phyloP scores from a whole-genome alignment of 2,113 vertebrate genomes.

The Odontophorus gujanensis region DNA sequence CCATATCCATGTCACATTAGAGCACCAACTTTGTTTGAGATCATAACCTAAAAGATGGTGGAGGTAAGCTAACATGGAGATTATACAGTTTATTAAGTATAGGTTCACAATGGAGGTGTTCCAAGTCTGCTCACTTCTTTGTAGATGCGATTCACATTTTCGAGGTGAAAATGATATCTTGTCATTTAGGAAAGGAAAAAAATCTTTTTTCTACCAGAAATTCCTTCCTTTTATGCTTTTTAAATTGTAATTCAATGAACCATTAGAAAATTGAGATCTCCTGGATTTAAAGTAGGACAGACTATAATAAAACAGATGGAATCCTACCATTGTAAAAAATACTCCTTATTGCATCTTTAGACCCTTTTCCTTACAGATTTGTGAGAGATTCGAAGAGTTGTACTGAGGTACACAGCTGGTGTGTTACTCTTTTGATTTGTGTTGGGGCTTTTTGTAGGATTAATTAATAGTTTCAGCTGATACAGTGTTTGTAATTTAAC shows the following conservation, averaged over 20 bases:
- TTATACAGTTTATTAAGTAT: background rate
- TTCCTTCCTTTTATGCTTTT: background rate
- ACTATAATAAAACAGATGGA: background rate
- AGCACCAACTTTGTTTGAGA: background rate
- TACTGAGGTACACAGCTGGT: background rate
- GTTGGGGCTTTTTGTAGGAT: background rate
- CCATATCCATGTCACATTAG: background rate
- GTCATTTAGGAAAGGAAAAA: background rate
- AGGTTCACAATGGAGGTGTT: background rate
- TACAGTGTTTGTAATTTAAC: background rate
- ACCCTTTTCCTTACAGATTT: background rate
- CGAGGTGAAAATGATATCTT: background rate
- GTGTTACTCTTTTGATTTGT: background rate
- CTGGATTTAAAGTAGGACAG: background rate
- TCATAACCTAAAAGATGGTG: background rate
- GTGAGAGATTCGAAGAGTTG: conserved; percentile 1
- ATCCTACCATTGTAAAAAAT: background rate
- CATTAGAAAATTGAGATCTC: background rate
- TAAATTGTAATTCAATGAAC: background rate
- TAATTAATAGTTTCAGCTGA: background rate
- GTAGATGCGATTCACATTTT: background rate
- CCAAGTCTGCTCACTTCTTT: background rate
- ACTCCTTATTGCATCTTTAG: background rate
- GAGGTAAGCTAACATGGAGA: background rate
- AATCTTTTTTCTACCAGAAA: background rate